Percentiles rank a stretch among this genome's conserved stretches.
Conservation (phyloP, 2,888 invertebrate genomes). For the Cosmia pyralina region DNA sequence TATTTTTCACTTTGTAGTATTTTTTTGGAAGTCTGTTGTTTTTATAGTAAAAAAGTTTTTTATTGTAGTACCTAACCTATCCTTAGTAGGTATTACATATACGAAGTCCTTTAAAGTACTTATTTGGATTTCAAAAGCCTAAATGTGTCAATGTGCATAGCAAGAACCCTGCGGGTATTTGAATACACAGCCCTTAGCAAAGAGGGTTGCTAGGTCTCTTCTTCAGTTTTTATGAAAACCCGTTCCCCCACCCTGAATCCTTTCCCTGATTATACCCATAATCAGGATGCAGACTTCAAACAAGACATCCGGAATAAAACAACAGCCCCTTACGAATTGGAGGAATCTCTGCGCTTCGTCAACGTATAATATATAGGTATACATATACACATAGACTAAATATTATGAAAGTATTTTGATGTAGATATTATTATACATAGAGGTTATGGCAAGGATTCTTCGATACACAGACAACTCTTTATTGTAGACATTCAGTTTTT, state of each 20-base stretch:
- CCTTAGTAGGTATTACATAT: neutral
- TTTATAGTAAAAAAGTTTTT: too few species aligned
- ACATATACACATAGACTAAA: neutral
- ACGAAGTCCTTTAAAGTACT: too few species aligned
- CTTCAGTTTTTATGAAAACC: neutral
- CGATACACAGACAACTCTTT: neutral
- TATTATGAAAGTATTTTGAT: neutral
- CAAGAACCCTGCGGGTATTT: neutral
- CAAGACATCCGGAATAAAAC: conserved; percentile 11
- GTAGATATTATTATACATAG: neutral
- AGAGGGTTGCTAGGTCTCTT: neutral
- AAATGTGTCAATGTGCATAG: neutral
- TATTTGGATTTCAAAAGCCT: neutral
- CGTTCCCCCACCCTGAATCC: too few species aligned
- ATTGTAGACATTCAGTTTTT: neutral
- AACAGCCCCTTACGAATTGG: conserved; percentile 1
- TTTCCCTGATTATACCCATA: too few species aligned
- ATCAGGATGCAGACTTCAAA: conserved; percentile 10
- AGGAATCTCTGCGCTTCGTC: neutral
- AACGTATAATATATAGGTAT: neutral
- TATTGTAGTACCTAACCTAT: neutral
- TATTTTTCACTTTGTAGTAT: too few species aligned
- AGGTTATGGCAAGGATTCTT: neutral
- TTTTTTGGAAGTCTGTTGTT: too few species aligned
- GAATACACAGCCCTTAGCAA: neutral